A percentile compares a stretch with the other conserved stretches of the same genome.
These are phyloP conservation scores for Amphiura filiformis DNA, from an alignment of 35 echinoderm and acorn worm species.

Conservation along the genomic window DNA sequence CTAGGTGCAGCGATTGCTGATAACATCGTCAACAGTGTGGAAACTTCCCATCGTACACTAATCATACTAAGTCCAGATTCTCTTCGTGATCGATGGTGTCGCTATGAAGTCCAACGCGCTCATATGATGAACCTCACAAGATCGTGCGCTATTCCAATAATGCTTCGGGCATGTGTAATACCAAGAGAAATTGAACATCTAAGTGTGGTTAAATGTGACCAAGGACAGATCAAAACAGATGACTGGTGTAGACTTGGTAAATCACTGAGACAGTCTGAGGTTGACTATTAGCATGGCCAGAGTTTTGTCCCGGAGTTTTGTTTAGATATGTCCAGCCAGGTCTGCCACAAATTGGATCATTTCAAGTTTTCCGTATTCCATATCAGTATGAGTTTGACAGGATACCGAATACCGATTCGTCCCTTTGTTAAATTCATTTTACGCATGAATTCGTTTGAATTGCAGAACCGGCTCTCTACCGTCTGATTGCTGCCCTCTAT, in stretches of 20 bases:
- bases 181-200: slow-evolving; percentile 76
- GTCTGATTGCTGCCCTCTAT: too few species aligned
- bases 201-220: slow-evolving; percentile 63
- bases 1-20: slow-evolving; percentile 61
- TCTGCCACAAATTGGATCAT: neutral
- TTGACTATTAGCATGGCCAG: too few species aligned
- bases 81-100: slow-evolving; percentile 67
- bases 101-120: slow-evolving; percentile 71
- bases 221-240: slow-evolving; percentile 60
- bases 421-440: too few species aligned
- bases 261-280: slow-evolving; percentile 38
- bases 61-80: slow-evolving; percentile 75
- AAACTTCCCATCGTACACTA: slow-evolving; percentile 56
- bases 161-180: slow-evolving; percentile 58
- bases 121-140: slow-evolving; percentile 49
- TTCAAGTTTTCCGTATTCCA: neutral
- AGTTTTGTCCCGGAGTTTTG: neutral
- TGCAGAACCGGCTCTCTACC: too few species aligned
- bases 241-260: slow-evolving; percentile 78
- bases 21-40: slow-evolving; percentile 59
- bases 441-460: too few species aligned
- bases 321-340: neutral
- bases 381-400: too few species aligned
- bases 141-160: slow-evolving; percentile 55
- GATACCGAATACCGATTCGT: too few species aligned